Evolutionary conservation across 2,113 vertebrate species (phyloP).

Genomic region (Tyto alba): DNA sequence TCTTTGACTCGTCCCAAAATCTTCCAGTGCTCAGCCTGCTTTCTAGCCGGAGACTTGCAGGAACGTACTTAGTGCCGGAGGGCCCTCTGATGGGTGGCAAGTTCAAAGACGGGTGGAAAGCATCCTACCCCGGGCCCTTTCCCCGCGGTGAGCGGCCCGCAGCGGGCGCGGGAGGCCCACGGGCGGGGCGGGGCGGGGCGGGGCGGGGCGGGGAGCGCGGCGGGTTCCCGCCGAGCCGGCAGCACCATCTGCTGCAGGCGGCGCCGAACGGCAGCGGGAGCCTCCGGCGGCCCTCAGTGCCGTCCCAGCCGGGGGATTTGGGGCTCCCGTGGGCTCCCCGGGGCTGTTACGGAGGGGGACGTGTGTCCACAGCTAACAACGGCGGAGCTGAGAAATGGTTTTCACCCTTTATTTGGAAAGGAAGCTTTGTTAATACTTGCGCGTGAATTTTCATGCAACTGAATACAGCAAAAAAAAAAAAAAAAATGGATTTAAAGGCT

Average conservation of each 20-base stretch:
- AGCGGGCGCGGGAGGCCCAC: neutral
- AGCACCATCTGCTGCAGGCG: conserved; percentile 46
- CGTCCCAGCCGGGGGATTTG: neutral
- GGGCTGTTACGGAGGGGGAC: accelerated
- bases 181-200: accelerated
- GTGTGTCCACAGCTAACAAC: accelerated
- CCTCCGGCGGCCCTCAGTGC: accelerated
- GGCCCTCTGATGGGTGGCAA: neutral
- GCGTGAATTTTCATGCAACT: neutral
- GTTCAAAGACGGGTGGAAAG: accelerated
- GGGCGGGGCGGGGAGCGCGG: neutral
- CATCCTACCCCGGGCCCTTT: accelerated
- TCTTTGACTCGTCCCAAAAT: neutral
- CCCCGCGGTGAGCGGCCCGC: accelerated
- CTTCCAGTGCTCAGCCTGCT: no score
- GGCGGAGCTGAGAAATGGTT: neutral
- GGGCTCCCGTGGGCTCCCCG: neutral
- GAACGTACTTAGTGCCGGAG: neutral
- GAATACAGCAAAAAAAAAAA: neutral
- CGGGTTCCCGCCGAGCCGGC: neutral
- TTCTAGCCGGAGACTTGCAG: neutral
- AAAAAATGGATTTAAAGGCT: neutral
- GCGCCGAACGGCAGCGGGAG: neutral
- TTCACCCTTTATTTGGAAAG: neutral
- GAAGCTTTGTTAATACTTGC: neutral